A percentile compares a stretch with the other conserved stretches of the same genome.
phyloP scores from a whole-genome alignment of 2,113 vertebrate species.

The Alouatta palliata region DNA sequence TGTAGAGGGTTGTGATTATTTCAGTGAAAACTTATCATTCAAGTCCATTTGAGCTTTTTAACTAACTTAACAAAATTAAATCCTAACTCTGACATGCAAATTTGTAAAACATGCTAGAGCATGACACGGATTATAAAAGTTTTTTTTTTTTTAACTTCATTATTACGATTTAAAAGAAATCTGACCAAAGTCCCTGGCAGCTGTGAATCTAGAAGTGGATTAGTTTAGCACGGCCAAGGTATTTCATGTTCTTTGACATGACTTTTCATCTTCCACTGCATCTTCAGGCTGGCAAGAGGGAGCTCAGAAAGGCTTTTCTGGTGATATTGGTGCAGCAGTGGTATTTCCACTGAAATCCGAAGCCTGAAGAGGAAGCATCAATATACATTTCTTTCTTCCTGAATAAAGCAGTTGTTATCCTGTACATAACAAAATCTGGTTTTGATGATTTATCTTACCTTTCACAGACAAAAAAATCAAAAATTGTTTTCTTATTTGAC shows the following conservation, averaged over 20 bases:
- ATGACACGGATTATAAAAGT: not conserved
- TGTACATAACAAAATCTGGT: not conserved
- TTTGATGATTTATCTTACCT: not conserved
- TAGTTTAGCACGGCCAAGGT: not conserved
- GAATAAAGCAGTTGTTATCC: not conserved
- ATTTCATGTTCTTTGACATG: slow-evolving; percentile 34
- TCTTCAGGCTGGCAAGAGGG: not conserved
- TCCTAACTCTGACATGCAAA: not conserved
- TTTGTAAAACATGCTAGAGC: not conserved
- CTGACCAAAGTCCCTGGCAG: not conserved
- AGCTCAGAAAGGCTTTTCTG: not conserved
- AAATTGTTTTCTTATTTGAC: not conserved
- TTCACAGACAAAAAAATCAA: not conserved
- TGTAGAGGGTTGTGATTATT: not conserved
- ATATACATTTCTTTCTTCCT: not conserved
- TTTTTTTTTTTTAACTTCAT: not conserved
- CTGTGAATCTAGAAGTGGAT: slow-evolving; percentile 13
- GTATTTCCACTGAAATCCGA: not conserved
- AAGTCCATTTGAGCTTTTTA: not conserved
- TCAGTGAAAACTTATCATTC: not conserved
- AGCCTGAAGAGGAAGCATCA: not conserved
- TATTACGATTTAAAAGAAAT: not conserved
- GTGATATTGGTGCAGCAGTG: not conserved
- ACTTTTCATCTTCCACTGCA: not conserved
- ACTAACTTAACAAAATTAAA: not conserved